Percentiles rank a stretch among this genome's conserved stretches.
phyloP scores from a whole-genome alignment of 2,113 vertebrate genomes.

The Cyanoliseus patagonus region DNA sequence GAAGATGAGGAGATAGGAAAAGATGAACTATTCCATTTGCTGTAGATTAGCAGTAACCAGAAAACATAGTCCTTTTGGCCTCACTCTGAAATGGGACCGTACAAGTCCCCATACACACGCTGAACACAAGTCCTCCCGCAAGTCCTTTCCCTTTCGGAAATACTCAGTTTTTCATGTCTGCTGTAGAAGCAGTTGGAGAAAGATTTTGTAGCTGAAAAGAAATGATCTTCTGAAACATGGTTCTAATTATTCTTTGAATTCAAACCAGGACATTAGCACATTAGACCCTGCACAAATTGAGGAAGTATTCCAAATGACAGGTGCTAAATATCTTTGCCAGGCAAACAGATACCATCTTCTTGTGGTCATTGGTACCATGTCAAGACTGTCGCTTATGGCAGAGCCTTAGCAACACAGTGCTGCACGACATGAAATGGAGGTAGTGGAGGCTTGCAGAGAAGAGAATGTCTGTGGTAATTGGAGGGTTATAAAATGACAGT shows the following conservation, averaged over 20 bases:
- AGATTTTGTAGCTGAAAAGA: background rate
- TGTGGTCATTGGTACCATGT: background rate
- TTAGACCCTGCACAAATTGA: background rate
- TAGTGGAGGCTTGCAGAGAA: background rate
- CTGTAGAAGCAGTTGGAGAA: background rate
- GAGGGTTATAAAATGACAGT: background rate
- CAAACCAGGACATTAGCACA: background rate
- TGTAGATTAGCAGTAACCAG: conserved; percentile 14
- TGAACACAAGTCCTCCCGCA: background rate
- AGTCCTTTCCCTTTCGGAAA: background rate
- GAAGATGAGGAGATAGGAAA: conserved; percentile 58
- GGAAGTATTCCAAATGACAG: background rate
- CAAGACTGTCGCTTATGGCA: background rate
- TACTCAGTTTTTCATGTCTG: background rate
- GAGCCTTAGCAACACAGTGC: background rate
- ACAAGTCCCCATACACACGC: background rate
- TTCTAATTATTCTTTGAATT: background rate
- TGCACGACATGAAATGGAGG: background rate
- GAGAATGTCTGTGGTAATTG: background rate
- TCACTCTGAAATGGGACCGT: conserved; percentile 9
- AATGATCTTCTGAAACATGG: background rate
- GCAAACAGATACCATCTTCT: background rate
- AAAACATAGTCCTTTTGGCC: conserved; percentile 2
- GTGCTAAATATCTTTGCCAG: background rate
- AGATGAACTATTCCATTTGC: conserved; percentile 54